Percentiles rank a stretch among this genome's conserved stretches.
phyloP scores from a whole-genome alignment of 2,113 vertebrate species.

The Verasper variegatus region DNA sequence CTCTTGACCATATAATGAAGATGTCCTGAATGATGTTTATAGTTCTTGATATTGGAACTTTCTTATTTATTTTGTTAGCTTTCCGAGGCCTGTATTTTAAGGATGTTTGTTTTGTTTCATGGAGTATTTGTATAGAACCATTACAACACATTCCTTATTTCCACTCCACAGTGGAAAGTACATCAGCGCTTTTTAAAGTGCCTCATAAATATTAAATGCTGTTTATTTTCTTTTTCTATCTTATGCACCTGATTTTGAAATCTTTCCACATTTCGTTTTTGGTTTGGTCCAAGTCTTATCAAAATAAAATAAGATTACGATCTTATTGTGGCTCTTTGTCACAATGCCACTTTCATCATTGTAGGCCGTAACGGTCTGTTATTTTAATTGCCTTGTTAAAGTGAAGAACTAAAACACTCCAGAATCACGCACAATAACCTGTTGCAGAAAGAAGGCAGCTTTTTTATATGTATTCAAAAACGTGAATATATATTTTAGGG shows the following conservation, averaged over 20 bases:
- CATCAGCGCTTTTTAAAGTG: conserved; percentile 61
- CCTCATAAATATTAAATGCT: conserved; percentile 53
- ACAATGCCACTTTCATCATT: not conserved
- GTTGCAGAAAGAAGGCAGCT: conserved; percentile 49
- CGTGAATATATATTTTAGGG: conserved; percentile 25
- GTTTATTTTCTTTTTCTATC: conserved; percentile 13
- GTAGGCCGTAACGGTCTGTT: conserved; percentile 16
- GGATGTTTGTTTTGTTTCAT: conserved; percentile 62
- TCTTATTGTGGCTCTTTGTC: not conserved
- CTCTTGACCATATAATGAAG: conserved; percentile 16
- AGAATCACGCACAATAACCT: conserved; percentile 68
- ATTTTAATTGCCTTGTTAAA: conserved; percentile 41
- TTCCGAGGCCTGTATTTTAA: conserved; percentile 57
- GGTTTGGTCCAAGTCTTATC: not conserved
- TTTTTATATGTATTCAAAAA: conserved; percentile 20
- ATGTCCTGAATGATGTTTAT: conserved; percentile 60
- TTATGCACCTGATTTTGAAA: conserved; percentile 9
- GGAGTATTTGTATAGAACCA: conserved; percentile 60
- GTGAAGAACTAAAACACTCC: conserved; percentile 32
- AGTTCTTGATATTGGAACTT: conserved; percentile 55
- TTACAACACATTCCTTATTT: conserved; percentile 59
- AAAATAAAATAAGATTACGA: not conserved
- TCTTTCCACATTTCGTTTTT: not conserved
- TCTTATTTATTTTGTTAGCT: conserved; percentile 73
- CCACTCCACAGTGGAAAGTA: conserved; percentile 27